A percentile compares a stretch with the other conserved stretches of the same genome.
These are phyloP conservation scores for Cryptocephalus primarius DNA, from an alignment of 2,888 invertebrate species.

Conservation along the genomic window DNA sequence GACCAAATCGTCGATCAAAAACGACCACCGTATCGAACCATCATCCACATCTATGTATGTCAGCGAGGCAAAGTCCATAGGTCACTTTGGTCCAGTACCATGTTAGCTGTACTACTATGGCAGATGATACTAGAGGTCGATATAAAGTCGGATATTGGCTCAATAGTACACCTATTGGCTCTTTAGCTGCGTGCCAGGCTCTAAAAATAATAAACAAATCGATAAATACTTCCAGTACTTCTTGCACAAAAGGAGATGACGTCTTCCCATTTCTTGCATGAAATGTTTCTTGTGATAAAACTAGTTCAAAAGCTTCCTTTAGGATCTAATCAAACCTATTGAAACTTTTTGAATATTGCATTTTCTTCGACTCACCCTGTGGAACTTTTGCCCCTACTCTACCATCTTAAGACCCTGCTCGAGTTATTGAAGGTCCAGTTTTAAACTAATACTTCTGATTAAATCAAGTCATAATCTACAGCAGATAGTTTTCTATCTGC, in stretches of 20 bases:
- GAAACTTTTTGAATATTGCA: background rate
- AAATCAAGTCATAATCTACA: no score
- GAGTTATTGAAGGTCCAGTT: no score
- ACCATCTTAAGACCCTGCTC: background rate
- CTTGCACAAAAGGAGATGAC: conserved; percentile 5
- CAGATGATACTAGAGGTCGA: conserved; percentile 10
- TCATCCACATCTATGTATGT: no score
- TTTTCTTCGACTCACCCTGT: background rate
- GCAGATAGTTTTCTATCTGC: no score
- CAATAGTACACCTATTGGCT: conserved; percentile 5
- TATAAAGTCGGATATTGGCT: conserved; percentile 9
- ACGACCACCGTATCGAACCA: no score
- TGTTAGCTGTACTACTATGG: no score
- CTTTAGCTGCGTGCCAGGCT: conserved; percentile 6
- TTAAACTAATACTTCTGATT: no score
- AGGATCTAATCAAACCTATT: background rate
- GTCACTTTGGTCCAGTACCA: no score
- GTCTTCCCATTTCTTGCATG: conserved; percentile 1
- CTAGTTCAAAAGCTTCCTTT: background rate
- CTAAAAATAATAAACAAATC: conserved; percentile 11
- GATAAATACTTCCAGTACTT: conserved; percentile 5
- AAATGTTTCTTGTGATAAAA: conserved; percentile 1
- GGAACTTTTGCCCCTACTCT: background rate
- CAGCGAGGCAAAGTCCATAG: no score
- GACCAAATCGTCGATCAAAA: no score